Conservation (phyloP, 2,888 invertebrate genomes). For the Rhagonycha fulva region DNA sequence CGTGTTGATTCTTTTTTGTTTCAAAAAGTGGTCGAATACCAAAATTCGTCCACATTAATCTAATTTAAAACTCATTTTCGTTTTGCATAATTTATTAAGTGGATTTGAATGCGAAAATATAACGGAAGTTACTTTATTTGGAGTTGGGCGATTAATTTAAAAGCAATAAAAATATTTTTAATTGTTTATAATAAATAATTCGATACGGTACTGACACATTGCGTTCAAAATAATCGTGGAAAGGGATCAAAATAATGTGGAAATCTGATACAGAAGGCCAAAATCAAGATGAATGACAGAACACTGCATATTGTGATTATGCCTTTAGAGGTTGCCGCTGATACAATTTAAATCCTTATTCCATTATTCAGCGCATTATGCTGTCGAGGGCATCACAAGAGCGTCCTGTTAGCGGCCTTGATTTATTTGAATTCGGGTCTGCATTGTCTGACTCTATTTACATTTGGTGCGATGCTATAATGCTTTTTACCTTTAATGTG, state of each 20-base stretch:
- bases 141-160: not conserved
- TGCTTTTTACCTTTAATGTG: slow-evolving; percentile 19
- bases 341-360: slow-evolving; percentile 54
- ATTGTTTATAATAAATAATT: not conserved
- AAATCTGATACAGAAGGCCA: slow-evolving; percentile 38
- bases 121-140: not conserved
- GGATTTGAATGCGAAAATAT: not conserved
- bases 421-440: slow-evolving; percentile 52
- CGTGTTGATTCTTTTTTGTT: not conserved
- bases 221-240: slow-evolving; percentile 22
- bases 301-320: slow-evolving; percentile 40
- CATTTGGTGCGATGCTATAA: slow-evolving; percentile 32
- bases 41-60: not conserved
- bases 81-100: not conserved
- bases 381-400: slow-evolving; percentile 48
- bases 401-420: slow-evolving; percentile 53
- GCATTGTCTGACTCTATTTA: slow-evolving; percentile 45
- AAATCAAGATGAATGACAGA: slow-evolving; percentile 47
- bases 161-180: not conserved
- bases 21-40: not conserved
- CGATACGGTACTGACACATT: slow-evolving; percentile 19
- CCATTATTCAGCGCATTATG: slow-evolving; percentile 54
- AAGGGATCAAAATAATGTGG: slow-evolving; percentile 32
- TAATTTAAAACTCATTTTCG: not conserved
- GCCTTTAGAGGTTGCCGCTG: slow-evolving; percentile 39